Percentiles rank a stretch among this genome's conserved stretches.
Evolutionary conservation across 2,113 vertebrate genomes (phyloP).

Genomic region (Gnathonemus echidnorhynchus): DNA sequence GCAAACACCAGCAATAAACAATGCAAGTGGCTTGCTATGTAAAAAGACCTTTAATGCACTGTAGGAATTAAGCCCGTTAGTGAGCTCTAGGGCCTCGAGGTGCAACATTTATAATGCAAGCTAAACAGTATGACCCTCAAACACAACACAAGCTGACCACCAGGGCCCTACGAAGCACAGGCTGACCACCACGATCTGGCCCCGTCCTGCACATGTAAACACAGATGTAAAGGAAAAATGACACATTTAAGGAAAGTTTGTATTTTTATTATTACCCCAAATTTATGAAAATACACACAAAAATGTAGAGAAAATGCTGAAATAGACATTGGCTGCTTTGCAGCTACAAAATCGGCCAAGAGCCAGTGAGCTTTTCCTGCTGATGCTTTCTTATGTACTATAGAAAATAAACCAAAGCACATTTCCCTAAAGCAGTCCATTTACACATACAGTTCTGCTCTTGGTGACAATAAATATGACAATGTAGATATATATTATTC

Average conservation of each 20-base stretch:
- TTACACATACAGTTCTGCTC: constrained; percentile 5
- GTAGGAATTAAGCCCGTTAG: background rate
- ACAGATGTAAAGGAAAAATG: background rate
- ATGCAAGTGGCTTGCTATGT: background rate
- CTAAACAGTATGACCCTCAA: background rate
- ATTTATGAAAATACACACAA: constrained; percentile 32
- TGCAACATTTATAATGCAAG: background rate
- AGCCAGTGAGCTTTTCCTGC: constrained; percentile 36
- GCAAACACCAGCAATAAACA: background rate
- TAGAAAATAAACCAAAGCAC: constrained; percentile 24
- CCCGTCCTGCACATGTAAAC: background rate
- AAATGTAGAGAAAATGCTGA: constrained; percentile 53
- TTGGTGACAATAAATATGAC: constrained; percentile 9
- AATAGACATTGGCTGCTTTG: constrained; percentile 53
- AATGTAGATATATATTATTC: constrained; percentile 25
- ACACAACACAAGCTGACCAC: background rate
- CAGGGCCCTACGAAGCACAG: no score
- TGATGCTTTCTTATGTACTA: constrained; percentile 31
- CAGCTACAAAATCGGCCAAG: constrained; percentile 44
- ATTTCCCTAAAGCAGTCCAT: background rate
- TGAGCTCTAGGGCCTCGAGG: background rate
- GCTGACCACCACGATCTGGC: background rate
- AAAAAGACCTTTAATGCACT: background rate
- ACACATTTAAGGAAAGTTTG: background rate
- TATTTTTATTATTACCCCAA: background rate